A percentile compares a stretch with the other conserved stretches of the same genome.
These are phyloP conservation scores for Formicarius rufipectus DNA, from an alignment of 2,113 vertebrate genomes.

Conservation along the genomic window DNA sequence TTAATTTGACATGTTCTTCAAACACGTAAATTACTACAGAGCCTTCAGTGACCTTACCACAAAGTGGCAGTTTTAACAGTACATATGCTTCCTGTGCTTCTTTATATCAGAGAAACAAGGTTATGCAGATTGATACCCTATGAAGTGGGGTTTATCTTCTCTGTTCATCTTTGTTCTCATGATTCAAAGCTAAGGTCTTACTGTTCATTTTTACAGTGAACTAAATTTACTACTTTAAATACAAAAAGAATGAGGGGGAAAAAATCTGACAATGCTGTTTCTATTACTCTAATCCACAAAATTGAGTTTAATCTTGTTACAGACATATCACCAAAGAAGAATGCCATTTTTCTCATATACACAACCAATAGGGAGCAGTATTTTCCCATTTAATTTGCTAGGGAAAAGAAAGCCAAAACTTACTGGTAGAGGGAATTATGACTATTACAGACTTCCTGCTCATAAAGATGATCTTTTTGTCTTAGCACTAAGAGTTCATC, in stretches of 20 bases:
- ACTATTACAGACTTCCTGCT: background rate
- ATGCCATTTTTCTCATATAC: background rate
- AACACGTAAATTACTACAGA: background rate
- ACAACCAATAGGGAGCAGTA: background rate
- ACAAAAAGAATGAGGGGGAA: background rate
- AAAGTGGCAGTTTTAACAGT: background rate
- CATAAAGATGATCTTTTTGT: background rate
- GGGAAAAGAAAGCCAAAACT: background rate
- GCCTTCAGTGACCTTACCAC: background rate
- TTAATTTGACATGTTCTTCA: background rate
- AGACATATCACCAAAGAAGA: background rate
- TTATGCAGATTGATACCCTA: accelerated
- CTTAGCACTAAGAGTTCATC: background rate
- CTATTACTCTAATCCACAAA: background rate
- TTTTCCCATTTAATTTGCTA: background rate
- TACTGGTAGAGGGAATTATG: background rate
- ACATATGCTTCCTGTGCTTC: accelerated
- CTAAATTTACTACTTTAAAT: background rate
- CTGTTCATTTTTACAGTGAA: background rate
- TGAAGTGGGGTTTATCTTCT: background rate
- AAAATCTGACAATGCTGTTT: background rate
- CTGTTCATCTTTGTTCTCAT: background rate
- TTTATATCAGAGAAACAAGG: background rate
- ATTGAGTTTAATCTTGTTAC: background rate
- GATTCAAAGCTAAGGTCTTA: background rate